A percentile compares a stretch with the other conserved stretches of the same genome.
Evolutionary conservation across 2,113 vertebrate species (phyloP).

Genomic region (Penelope pileata): DNA sequence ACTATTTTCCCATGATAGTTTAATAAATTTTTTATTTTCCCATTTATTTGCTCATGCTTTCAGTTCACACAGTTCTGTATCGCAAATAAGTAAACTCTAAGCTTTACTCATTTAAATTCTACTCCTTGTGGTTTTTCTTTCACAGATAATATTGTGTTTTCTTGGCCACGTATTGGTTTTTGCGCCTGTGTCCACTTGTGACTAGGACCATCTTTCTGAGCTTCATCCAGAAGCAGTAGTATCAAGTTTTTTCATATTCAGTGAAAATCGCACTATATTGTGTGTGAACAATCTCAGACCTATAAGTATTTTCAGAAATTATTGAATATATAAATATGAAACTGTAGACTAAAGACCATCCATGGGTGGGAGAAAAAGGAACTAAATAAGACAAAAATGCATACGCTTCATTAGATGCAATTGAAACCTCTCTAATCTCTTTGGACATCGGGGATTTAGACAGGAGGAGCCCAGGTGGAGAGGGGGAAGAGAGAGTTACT

Average conservation of each 20-base stretch:
- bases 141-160: neutral
- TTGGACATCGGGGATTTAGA: neutral
- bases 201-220: neutral
- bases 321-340: neutral
- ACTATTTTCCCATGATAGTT: neutral
- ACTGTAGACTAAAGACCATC: neutral
- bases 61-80: neutral
- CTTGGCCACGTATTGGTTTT: neutral
- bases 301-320: neutral
- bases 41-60: conserved; percentile 3
- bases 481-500: neutral
- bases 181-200: neutral
- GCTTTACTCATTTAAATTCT: neutral
- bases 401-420: neutral
- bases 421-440: neutral
- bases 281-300: neutral
- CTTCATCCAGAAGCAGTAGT: neutral
- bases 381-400: neutral
- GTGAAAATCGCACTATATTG: neutral
- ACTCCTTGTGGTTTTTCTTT: neutral
- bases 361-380: neutral
- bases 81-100: neutral
- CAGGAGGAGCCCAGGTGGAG: neutral
- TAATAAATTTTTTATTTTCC: neutral
- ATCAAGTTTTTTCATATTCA: neutral